Conservation (phyloP, 2,113 vertebrate species). For the Labrus mixtus region DNA sequence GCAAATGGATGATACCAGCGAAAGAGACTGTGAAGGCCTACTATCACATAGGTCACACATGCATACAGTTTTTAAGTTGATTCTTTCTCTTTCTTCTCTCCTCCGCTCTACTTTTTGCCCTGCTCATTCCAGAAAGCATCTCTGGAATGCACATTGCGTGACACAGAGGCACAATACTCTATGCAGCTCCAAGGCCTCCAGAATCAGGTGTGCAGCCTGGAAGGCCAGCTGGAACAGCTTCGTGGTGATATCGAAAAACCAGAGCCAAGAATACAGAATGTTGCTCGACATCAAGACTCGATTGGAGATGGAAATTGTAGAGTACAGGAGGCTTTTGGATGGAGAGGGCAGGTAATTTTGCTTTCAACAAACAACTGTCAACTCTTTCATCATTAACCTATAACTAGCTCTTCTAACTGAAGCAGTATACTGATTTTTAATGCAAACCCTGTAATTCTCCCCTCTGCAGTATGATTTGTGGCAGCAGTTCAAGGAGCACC, state of each 20-base stretch:
- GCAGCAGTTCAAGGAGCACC: rapidly evolving
- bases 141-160: conserved; percentile 86
- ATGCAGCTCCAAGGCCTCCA: conserved; percentile 87
- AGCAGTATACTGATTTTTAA: conserved; percentile 7
- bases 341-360: conserved; percentile 83
- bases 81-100: neutral
- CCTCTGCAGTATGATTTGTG: neutral
- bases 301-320: conserved; percentile 93
- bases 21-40: too few species aligned
- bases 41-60: too few species aligned
- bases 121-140: conserved; percentile 84
- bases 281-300: conserved; percentile 92
- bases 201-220: conserved; percentile 82
- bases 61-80: too few species aligned
- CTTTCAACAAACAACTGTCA: neutral
- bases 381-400: neutral
- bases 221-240: conserved; percentile 86
- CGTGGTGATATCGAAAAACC: conserved; percentile 86
- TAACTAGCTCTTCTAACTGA: neutral
- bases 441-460: neutral
- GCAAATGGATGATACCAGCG: neutral
- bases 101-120: neutral
- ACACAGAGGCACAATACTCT: conserved; percentile 88
- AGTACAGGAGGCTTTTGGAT: conserved; percentile 92
- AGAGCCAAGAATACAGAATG: conserved; percentile 90